Base-by-base conservation (phyloP, 2,888 invertebrate genomes). In the Parnassius mnemosyne region DNA sequence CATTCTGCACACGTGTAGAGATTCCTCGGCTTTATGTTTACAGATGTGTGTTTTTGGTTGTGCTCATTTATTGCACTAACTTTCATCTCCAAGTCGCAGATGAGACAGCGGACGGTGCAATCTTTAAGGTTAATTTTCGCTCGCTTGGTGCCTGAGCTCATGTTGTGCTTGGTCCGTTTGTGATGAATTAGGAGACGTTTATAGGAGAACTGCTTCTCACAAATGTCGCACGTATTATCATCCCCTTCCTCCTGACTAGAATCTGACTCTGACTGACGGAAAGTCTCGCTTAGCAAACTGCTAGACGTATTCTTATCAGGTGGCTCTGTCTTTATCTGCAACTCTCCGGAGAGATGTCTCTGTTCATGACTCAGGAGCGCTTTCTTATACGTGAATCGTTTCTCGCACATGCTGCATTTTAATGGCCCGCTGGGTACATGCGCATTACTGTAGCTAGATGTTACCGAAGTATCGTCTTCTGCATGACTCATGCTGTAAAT, bases 161-260 rank as follows among this genome's bases (percentile, higher is more conserved):
- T 85, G 64, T 86, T 83, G 67, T 92, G 92, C 65, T 91, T 92
- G 2, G 86, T 88, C 42, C 80, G 77, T 69, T 89, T 91, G 69
- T 92, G 92, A 9, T 89, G 89, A 0, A 85, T 67, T 1, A 92
- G 76, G 1, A 88, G 69, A 3, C 87, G 81, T 60, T 81, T 85
- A 72, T 90, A 91, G 0, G 90, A 89, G 76, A 92, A 92, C 67
- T 82, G 80, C 67, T 92, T 92, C 70, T 91, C 91, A 68, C 92
- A 92, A 57, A 92, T 86, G 60, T 92, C 89, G 65, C 92, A 92
- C 0, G 90, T 90, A 60, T 87, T 84, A 66, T 86, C 88, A 3
- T 86, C 85, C 1, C 75, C 80, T 42, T 87, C 89, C n/a, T 83
- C 88, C 62, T 78, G 81, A 75, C 88, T 89, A 69, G 89, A 87